A percentile compares a stretch with the other conserved stretches of the same genome.
These are phyloP conservation scores for Pocillopora verrucosa DNA, from an alignment of 64 coral and sea anemone genomes.

Conservation along the genomic window DNA sequence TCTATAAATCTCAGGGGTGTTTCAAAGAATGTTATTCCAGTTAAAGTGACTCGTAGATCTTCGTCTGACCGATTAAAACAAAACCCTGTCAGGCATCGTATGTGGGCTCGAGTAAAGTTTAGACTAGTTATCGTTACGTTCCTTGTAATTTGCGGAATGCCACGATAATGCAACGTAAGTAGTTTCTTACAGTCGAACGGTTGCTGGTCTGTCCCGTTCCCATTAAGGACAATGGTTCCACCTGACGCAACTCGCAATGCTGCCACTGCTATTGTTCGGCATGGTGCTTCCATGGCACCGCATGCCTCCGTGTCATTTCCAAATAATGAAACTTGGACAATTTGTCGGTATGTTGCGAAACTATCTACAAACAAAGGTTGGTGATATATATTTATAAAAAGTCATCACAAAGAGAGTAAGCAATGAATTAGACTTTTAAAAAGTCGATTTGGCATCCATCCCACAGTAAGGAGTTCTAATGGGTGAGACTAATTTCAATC, in stretches of 20 bases:
- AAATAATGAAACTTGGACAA: not conserved
- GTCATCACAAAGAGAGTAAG: no score
- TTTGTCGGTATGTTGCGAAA: not conserved
- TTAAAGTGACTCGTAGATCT: not conserved
- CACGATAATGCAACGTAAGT: not conserved
- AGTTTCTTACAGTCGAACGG: not conserved
- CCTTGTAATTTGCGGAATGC: not conserved
- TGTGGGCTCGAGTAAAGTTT: not conserved
- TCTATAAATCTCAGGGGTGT: conserved; percentile 14
- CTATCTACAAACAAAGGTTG: not conserved
- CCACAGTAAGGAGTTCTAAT: no score
- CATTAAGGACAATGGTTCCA: not conserved
- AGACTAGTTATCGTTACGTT: not conserved
- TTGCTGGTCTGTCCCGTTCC: not conserved
- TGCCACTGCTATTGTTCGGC: conserved; percentile 18
- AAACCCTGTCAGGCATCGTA: not conserved
- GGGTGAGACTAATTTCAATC: no score
- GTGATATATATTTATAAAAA: not conserved
- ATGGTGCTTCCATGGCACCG: not conserved
- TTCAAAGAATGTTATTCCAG: not conserved
- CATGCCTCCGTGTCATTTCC: not conserved
- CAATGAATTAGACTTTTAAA: no score
- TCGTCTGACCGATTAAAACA: not conserved
- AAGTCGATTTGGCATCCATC: no score
- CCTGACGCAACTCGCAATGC: not conserved